A percentile compares a stretch with the other conserved stretches of the same genome.
Conservation (phyloP, 2,113 vertebrate species). For the Gadus chalcogrammus region DNA sequence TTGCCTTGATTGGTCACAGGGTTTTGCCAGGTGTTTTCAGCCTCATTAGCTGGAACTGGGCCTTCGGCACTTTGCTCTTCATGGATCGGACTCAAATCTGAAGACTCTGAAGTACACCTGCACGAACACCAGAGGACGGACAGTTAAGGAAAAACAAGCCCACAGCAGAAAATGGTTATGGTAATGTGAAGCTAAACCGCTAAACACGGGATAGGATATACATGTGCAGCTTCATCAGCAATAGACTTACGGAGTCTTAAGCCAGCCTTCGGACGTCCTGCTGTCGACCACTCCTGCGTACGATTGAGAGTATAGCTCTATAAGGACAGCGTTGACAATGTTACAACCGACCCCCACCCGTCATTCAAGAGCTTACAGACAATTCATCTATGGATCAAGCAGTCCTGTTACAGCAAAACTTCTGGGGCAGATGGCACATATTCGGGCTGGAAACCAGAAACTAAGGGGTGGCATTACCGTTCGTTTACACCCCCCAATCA, state of each 20-base stretch:
- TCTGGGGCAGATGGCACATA: too few relatives aligned
- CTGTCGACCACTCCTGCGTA: slow-evolving; percentile 54
- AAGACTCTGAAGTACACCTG: slow-evolving; percentile 49
- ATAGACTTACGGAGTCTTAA: slow-evolving; percentile 60
- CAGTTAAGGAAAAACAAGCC: background rate
- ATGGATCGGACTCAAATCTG: slow-evolving; percentile 72
- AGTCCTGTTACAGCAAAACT: too few relatives aligned
- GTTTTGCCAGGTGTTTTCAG: slow-evolving; percentile 64
- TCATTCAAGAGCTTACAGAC: too few relatives aligned
- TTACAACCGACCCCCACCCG: too few relatives aligned
- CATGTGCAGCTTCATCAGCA: background rate
- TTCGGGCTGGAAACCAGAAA: too few relatives aligned
- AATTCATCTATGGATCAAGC: too few relatives aligned
- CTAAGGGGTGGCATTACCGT: too few relatives aligned
- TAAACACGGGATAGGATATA: background rate
- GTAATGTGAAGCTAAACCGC: background rate
- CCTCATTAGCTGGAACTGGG: slow-evolving; percentile 46
- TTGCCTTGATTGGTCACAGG: slow-evolving; percentile 66
- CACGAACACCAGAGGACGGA: background rate
- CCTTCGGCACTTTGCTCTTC: slow-evolving; percentile 67
- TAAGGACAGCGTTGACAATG: background rate
- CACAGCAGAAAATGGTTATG: background rate
- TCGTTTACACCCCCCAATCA: too few relatives aligned
- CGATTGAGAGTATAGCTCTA: slow-evolving; percentile 31
- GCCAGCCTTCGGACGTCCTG: slow-evolving; percentile 68